These are phyloP conservation scores for Accipiter cooperii DNA, from an alignment of 2,113 vertebrate genomes.

Conservation along the genomic window DNA sequence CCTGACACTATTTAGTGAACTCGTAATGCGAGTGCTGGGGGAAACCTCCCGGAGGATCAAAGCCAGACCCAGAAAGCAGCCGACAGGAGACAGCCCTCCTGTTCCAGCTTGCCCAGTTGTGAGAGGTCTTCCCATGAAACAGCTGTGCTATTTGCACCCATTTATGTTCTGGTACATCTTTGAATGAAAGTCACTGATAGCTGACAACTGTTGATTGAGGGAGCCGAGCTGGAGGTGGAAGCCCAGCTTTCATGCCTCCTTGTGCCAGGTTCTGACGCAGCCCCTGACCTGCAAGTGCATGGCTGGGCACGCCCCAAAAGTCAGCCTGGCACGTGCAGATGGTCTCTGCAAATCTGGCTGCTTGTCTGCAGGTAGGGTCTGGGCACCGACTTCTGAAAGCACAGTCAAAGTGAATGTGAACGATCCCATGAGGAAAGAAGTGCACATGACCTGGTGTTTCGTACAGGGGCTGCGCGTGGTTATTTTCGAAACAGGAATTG, in stretches of 20 bases:
- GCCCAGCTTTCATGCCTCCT: background rate
- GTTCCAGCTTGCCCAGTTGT: background rate
- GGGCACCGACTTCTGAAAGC: background rate
- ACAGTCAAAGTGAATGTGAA: background rate
- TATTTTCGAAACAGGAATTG: background rate
- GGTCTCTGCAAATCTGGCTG: background rate
- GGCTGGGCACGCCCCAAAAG: background rate
- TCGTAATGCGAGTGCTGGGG: fast-evolving
- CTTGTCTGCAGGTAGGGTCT: background rate
- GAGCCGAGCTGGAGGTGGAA: background rate
- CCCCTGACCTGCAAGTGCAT: background rate
- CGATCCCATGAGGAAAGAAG: background rate
- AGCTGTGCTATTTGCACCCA: background rate
- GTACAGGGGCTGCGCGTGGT: background rate
- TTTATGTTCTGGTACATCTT: background rate
- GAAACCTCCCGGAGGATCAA: background rate
- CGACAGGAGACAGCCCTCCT: background rate
- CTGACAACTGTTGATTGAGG: background rate
- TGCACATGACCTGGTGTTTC: background rate
- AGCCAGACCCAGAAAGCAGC: background rate
- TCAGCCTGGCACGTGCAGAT: background rate
- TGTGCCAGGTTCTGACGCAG: background rate
- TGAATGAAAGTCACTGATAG: background rate
- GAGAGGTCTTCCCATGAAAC: background rate
- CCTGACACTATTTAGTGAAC: background rate